Evolutionary conservation across 2,113 vertebrate genomes (phyloP).

Genomic region (Sturnus vulgaris): DNA sequence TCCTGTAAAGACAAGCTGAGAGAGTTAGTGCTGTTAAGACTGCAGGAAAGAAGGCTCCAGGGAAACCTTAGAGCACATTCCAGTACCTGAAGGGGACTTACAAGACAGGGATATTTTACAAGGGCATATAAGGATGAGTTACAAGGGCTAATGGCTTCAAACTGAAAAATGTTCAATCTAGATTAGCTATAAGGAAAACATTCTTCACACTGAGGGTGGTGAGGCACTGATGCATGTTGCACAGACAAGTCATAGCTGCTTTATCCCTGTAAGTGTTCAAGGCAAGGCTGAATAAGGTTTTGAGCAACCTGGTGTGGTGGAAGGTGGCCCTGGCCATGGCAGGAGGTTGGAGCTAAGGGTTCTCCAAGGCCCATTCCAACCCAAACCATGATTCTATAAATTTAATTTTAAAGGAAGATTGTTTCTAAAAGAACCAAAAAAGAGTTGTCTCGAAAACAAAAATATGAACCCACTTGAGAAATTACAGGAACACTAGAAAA

Average conservation of each 20-base stretch:
- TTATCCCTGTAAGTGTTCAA: neutral
- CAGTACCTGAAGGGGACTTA: neutral
- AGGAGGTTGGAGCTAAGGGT: neutral
- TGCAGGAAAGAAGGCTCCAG: neutral
- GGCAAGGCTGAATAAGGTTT: neutral
- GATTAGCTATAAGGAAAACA: neutral
- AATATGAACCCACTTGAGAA: accelerated
- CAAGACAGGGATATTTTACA: neutral
- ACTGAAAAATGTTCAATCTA: neutral
- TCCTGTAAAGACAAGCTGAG: neutral
- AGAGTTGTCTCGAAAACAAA: neutral
- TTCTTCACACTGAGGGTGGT: neutral
- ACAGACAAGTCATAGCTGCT: neutral
- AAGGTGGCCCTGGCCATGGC: neutral
- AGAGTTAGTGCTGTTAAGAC: neutral
- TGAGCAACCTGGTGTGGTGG: neutral
- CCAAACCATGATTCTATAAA: neutral
- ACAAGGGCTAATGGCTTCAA: neutral
- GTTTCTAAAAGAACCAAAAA: neutral
- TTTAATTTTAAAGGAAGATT: neutral
- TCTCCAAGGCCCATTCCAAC: neutral
- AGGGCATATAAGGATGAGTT: neutral
- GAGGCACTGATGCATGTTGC: neutral
- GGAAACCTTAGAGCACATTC: neutral
- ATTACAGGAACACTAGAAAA: neutral